phyloP scores from a whole-genome alignment of 2,113 vertebrate species.

The Zosterops borbonicus region DNA sequence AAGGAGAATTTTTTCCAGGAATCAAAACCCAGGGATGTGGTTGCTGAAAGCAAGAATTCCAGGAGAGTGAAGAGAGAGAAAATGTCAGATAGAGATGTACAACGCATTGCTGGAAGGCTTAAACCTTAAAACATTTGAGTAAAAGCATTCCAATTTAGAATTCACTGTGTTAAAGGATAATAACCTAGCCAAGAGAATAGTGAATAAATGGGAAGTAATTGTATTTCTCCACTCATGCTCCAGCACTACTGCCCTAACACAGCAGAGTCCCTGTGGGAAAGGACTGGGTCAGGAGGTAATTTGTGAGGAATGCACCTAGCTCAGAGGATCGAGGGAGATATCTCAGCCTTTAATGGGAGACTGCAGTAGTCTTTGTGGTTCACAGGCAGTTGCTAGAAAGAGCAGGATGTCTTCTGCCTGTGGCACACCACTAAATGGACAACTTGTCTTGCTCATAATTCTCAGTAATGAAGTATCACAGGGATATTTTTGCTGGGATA shows the following conservation, averaged over 20 bases:
- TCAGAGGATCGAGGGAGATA: background rate
- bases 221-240: background rate
- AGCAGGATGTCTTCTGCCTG: background rate
- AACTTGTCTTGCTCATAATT: background rate
- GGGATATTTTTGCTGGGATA: conserved; percentile 4
- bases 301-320: background rate
- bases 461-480: background rate
- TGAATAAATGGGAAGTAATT: background rate
- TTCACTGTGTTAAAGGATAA: background rate
- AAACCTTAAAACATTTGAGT: conserved; percentile 13
- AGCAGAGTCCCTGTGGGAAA: background rate
- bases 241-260: background rate
- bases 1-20: conserved; percentile 53
- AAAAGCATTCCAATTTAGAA: conserved; percentile 19
- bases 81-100: conserved; percentile 18
- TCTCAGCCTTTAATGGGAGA: background rate
- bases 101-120: background rate
- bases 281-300: background rate
- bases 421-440: background rate
- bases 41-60: conserved; percentile 46
- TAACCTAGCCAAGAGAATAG: background rate
- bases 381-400: background rate
- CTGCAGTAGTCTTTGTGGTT: background rate
- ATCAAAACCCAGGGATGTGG: conserved; percentile 41
- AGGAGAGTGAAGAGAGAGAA: background rate